These are phyloP conservation scores for Thalassarche chlororhynchos DNA, from an alignment of 2,113 vertebrate genomes.

Conservation along the genomic window DNA sequence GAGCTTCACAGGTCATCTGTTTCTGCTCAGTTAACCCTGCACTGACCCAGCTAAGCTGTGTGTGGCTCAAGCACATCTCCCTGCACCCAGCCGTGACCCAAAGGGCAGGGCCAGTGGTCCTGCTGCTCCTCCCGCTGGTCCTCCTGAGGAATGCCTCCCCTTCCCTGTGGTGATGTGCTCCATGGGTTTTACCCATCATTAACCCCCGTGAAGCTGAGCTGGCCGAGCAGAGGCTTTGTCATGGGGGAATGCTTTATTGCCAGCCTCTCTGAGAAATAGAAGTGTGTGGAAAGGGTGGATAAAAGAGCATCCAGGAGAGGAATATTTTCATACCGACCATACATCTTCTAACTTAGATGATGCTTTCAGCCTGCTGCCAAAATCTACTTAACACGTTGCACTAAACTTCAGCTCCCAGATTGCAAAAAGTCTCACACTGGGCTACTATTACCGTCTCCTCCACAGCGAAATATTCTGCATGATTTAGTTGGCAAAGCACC, in stretches of 20 bases:
- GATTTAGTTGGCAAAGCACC: neutral
- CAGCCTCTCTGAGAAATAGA: neutral
- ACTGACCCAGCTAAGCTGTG: neutral
- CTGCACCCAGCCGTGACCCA: fast-evolving
- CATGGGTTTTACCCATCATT: neutral
- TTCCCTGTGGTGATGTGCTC: neutral
- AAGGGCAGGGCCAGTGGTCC: neutral
- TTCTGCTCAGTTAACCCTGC: neutral
- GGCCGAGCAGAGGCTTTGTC: neutral
- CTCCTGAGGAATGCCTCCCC: neutral
- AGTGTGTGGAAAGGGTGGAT: neutral
- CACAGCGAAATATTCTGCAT: neutral
- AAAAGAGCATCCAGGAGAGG: neutral
- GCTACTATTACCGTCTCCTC: neutral
- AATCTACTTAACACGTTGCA: neutral
- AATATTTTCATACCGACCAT: neutral
- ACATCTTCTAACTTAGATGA: neutral
- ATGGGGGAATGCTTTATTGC: neutral
- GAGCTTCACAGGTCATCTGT: neutral
- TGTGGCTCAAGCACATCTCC: neutral
- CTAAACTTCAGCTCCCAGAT: neutral
- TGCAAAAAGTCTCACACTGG: neutral
- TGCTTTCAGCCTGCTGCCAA: neutral
- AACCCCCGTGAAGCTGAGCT: neutral
- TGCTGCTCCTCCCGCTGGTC: too few relatives aligned